Percentiles rank a stretch among this genome's conserved stretches.
Conservation (phyloP, 2,888 invertebrate genomes). For the Oeneis ivallda region DNA sequence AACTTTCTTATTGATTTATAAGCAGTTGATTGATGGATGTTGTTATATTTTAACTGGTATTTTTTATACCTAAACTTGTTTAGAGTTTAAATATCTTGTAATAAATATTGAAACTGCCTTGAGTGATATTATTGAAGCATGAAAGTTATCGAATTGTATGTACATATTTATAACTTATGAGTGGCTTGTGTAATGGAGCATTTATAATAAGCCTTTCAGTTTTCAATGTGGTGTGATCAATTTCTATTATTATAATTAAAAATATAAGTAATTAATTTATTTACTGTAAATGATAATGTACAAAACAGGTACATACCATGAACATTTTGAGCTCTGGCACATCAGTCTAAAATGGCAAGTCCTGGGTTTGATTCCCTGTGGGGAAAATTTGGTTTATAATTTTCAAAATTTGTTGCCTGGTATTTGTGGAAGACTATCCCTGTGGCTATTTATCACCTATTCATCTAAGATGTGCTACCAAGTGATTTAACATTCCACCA, state of each 20-base stretch:
- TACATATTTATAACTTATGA: constrained; percentile 6
- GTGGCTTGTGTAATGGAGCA: not conserved
- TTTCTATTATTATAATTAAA: not conserved
- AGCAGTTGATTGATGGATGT: not conserved
- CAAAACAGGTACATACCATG: too few species aligned
- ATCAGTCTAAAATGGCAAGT: too few species aligned
- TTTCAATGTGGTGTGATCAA: constrained; percentile 3
- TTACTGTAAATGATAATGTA: not conserved
- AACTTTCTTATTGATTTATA: not conserved
- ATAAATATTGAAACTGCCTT: constrained; percentile 8
- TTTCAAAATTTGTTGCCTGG: too few species aligned
- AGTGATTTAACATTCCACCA: too few species aligned
- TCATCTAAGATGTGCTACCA: too few species aligned
- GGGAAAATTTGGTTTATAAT: too few species aligned
- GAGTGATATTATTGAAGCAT: constrained; percentile 5
- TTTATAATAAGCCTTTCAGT: not conserved
- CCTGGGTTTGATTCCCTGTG: too few species aligned
- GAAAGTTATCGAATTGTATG: not conserved
- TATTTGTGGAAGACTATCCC: too few species aligned
- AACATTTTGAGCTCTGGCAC: too few species aligned
- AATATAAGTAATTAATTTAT: not conserved
- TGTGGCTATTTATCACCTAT: too few species aligned
- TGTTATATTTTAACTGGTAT: not conserved
- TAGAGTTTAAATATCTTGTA: not conserved
- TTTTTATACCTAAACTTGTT: not conserved